A percentile compares a stretch with the other conserved stretches of the same genome.
phyloP scores from a whole-genome alignment of 2,113 vertebrate genomes.

The Parotia lawesii region DNA sequence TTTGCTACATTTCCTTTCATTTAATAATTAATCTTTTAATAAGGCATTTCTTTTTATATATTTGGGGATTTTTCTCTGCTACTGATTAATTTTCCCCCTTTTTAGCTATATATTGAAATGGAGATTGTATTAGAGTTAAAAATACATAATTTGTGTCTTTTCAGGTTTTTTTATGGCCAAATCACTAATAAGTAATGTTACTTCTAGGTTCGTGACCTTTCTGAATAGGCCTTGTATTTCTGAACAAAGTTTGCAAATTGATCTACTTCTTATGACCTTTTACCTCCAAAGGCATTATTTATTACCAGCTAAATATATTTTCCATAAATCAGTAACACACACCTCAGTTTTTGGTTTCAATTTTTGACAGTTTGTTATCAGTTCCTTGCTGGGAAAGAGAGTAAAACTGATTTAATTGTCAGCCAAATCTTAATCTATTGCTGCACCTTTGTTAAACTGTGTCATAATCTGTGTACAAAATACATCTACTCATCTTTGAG shows the following conservation, averaged over 20 bases:
- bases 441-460: neutral
- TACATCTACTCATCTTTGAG: neutral
- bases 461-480: neutral
- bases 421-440: neutral
- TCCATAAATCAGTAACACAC: neutral
- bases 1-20: neutral
- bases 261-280: neutral
- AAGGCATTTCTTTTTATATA: neutral
- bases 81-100: neutral
- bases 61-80: neutral
- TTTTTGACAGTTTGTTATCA: neutral
- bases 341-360: neutral
- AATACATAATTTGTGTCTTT: neutral
- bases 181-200: neutral
- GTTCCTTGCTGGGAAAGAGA: neutral
- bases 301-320: neutral
- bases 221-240: neutral
- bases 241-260: neutral
- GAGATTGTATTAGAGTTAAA: neutral
- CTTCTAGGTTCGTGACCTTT: neutral
- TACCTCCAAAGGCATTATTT: neutral
- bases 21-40: neutral
- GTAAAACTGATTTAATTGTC: neutral
- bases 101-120: neutral
- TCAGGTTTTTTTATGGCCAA: neutral